Percentiles rank a stretch among this genome's conserved stretches.
Evolutionary conservation across 2,888 invertebrate species (phyloP).

Genomic region (Tricholauxania praeusta): DNA sequence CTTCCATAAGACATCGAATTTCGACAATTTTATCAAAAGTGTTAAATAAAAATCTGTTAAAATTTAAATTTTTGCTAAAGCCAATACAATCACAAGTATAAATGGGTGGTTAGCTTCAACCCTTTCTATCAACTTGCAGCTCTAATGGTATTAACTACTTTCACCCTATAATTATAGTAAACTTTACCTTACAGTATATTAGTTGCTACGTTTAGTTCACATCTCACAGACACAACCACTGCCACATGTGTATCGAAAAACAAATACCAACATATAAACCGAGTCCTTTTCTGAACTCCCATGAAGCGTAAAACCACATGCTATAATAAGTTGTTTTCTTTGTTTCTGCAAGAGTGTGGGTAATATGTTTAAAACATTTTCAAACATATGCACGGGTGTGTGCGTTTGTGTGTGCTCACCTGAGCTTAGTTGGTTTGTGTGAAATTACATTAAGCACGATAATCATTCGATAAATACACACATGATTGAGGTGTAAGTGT

Average conservation of each 20-base stretch:
- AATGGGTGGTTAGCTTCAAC: no score
- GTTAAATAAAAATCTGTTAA: no score
- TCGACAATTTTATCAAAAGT: no score
- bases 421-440: neutral
- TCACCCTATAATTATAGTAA: neutral
- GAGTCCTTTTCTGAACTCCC: neutral
- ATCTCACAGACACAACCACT: constrained; percentile 1
- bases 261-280: constrained; percentile 2
- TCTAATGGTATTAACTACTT: no score
- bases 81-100: no score
- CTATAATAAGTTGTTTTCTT: constrained; percentile 3
- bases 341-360: neutral
- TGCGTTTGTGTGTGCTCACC: constrained; percentile 2
- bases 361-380: no score
- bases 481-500: neutral
- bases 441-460: constrained; percentile 16
- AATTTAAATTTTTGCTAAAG: no score
- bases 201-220: neutral
- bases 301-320: constrained; percentile 13
- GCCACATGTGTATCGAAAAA: neutral
- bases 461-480: constrained; percentile 25
- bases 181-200: constrained; percentile 8
- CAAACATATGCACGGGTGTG: neutral
- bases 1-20: no score
- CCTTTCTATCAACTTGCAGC: no score